phyloP scores from a whole-genome alignment of 37 sponge, comb jelly and placozoan species.

The Crambe crambe region DNA sequence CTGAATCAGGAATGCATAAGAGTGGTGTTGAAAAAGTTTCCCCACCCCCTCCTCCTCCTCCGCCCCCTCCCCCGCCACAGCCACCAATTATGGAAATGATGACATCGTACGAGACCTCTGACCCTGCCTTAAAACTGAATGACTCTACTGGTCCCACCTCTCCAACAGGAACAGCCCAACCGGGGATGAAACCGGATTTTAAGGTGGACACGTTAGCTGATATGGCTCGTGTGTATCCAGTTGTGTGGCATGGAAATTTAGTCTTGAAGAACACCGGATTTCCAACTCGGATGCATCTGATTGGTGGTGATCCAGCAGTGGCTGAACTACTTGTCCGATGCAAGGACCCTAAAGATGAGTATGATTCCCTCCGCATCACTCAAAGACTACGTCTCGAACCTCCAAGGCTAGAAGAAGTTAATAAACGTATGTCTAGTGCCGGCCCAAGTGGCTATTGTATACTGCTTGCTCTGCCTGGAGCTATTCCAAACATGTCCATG shows the following conservation, averaged over 20 bases:
- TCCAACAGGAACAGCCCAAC: conserved; percentile 18
- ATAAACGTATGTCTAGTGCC: conserved; percentile 83
- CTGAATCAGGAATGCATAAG: not conserved
- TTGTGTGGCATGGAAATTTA: conserved; percentile 91
- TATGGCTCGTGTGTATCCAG: conserved; percentile 79
- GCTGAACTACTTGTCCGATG: conserved; percentile 64
- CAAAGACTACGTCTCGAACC: conserved; percentile 95
- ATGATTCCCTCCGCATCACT: conserved; percentile 66
- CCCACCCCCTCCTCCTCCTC: conserved; percentile 4
- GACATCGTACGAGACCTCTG: conserved; percentile 23
- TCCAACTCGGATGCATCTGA: conserved; percentile 87
- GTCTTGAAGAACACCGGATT: conserved; percentile 94
- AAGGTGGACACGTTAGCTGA: conserved; percentile 68
- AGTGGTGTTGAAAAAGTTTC: not conserved
- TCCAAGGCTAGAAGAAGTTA: conserved; percentile 91
- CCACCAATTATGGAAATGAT: conserved; percentile 6
- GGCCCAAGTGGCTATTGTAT: conserved; percentile 88
- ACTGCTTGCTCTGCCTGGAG: conserved; percentile 82
- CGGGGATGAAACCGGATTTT: conserved; percentile 42
- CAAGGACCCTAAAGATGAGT: conserved; percentile 58
- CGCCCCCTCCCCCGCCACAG: conserved; percentile 4
- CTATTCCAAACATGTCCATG: conserved; percentile 44
- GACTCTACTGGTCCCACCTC: conserved; percentile 55
- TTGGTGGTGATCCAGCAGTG: conserved; percentile 88
- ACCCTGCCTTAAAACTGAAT: conserved; percentile 63